Conservation (phyloP, 1,140 invertebrate genomes). For the Trachymyrmex cornetzi region DNA sequence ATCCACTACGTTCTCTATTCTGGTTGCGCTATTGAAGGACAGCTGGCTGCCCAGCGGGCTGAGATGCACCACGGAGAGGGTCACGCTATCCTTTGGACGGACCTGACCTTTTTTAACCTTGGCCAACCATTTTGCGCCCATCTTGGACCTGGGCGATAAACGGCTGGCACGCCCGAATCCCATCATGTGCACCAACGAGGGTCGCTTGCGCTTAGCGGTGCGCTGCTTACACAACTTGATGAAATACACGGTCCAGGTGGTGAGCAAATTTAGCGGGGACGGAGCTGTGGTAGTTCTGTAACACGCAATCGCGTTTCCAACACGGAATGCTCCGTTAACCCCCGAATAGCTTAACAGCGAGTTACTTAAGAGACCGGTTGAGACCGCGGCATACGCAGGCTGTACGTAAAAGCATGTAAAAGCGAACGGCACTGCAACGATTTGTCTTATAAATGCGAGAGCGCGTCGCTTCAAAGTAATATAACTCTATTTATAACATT, state of each 20-base stretch:
- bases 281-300: slow-evolving; percentile 97
- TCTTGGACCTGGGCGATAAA: slow-evolving; percentile 93
- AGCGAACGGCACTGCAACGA: not conserved
- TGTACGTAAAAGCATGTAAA: not conserved
- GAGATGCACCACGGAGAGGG: slow-evolving; percentile 91
- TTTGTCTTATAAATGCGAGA: slow-evolving; percentile 11
- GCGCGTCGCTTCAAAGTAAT: not conserved
- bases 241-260: slow-evolving; percentile 96
- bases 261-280: slow-evolving; percentile 98
- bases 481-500: slow-evolving; percentile 34
- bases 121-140: slow-evolving; percentile 94
- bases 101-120: slow-evolving; percentile 93
- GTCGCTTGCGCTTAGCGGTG: slow-evolving; percentile 90
- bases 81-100: slow-evolving; percentile 92
- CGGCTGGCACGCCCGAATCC: slow-evolving; percentile 90
- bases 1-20: slow-evolving; percentile 96
- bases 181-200: slow-evolving; percentile 94
- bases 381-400: not conserved
- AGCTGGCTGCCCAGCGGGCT: slow-evolving; percentile 93
- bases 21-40: slow-evolving; percentile 90
- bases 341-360: slow-evolving; percentile 28
- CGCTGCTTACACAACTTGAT: slow-evolving; percentile 92
- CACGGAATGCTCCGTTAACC: slow-evolving; percentile 48
- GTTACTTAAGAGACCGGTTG: slow-evolving; percentile 17
- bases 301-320: slow-evolving; percentile 76